These are phyloP conservation scores for Rutilus rutilus DNA, from an alignment of 2,113 vertebrate genomes.

Conservation along the genomic window DNA sequence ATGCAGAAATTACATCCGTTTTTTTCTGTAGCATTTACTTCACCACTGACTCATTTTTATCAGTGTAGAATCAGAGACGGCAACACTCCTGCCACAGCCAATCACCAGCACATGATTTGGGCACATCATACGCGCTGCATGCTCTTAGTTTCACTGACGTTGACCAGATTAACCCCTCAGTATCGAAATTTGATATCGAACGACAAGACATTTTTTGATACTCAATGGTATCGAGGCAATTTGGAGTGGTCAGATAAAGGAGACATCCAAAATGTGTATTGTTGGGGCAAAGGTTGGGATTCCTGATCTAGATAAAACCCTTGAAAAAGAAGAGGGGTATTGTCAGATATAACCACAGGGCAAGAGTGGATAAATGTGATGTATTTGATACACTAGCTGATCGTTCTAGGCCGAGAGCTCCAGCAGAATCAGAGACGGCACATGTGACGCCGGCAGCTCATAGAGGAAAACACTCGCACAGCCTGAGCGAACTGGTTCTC, in stretches of 20 bases:
- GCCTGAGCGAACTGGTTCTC: constrained; percentile 72
- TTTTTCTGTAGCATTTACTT: too few relatives aligned
- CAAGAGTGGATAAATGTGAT: background rate
- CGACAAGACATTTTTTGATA: too few relatives aligned
- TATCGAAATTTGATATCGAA: too few relatives aligned
- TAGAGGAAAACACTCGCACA: constrained; percentile 64
- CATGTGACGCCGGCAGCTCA: background rate
- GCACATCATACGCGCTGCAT: too few relatives aligned
- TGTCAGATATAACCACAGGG: background rate
- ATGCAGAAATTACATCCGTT: too few relatives aligned
- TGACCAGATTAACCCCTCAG: too few relatives aligned
- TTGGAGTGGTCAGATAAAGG: background rate
- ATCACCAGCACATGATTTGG: too few relatives aligned
- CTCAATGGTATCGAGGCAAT: too few relatives aligned
- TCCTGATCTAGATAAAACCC: background rate
- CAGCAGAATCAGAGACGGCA: background rate
- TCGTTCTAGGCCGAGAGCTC: background rate
- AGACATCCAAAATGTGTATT: background rate
- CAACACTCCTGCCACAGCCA: too few relatives aligned
- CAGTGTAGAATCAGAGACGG: too few relatives aligned
- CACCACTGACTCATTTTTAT: too few relatives aligned
- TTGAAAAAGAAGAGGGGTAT: background rate
- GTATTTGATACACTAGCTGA: background rate
- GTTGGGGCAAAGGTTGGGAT: background rate
- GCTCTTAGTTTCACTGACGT: too few relatives aligned